phyloP scores from a whole-genome alignment of 2,888 invertebrate species.

The Spicauda simplicius region DNA sequence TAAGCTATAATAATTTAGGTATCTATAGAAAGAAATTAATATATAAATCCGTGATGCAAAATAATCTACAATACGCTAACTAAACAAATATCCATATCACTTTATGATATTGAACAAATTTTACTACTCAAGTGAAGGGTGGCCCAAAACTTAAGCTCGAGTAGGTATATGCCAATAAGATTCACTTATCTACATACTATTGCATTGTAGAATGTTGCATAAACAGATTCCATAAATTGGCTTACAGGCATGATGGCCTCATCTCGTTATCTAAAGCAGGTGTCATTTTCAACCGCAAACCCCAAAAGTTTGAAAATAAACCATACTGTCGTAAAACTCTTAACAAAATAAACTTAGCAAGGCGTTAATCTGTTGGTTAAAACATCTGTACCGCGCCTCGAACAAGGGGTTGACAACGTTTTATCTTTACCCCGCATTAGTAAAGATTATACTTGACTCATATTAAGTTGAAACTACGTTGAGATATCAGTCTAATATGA shows the following conservation, averaged over 20 bases:
- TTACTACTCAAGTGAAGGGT: too few relatives aligned
- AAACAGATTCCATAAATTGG: constrained; percentile 11
- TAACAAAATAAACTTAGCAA: constrained; percentile 77
- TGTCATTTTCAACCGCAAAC: constrained; percentile 65
- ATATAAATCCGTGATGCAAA: too few relatives aligned
- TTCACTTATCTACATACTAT: too few relatives aligned
- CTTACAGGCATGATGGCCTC: constrained; percentile 10
- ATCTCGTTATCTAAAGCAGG: constrained; percentile 69
- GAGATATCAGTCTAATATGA: not conserved
- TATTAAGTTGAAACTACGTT: constrained; percentile 25
- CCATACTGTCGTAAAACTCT: constrained; percentile 72
- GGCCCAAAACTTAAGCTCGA: too few relatives aligned
- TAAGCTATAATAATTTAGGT: too few relatives aligned
- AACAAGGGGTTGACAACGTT: constrained; percentile 62
- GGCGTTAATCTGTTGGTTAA: constrained; percentile 67
- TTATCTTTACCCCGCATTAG: constrained; percentile 49
- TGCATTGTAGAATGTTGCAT: constrained; percentile 8
- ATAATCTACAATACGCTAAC: too few relatives aligned
- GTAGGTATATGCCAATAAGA: too few relatives aligned
- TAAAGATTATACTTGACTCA: constrained; percentile 41
- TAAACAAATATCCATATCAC: too few relatives aligned
- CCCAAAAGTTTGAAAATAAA: constrained; percentile 70
- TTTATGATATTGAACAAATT: too few relatives aligned
- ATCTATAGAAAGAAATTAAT: too few relatives aligned
- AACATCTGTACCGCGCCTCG: constrained; percentile 65